Evolutionary conservation across 2,113 vertebrate species (phyloP).

Genomic region (Laticauda laticaudata): DNA sequence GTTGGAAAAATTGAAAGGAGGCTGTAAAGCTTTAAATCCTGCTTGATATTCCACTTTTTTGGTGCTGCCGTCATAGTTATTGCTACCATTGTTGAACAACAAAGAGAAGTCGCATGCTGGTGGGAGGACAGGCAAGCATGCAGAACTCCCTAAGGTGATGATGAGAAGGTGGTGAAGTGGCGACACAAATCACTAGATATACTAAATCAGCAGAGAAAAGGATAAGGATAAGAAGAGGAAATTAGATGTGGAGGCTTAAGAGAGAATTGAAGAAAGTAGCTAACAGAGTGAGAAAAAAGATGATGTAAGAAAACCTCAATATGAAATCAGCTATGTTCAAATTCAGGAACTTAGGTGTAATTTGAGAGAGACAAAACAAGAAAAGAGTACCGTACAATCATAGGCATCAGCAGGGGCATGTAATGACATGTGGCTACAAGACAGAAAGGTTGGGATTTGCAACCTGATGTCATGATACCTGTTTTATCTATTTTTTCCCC

Average conservation of each 20-base stretch:
- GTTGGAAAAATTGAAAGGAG: not conserved
- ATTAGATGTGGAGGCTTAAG: not conserved
- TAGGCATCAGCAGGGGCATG: not conserved
- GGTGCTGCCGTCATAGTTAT: not conserved
- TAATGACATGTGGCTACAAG: not conserved
- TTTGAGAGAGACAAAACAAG: not conserved
- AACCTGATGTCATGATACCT: not conserved
- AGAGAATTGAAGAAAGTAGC: not conserved
- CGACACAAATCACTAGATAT: not conserved
- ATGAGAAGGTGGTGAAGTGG: not conserved
- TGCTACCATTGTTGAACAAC: slow-evolving; percentile 8
- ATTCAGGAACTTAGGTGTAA: not conserved
- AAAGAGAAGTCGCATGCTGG: not conserved
- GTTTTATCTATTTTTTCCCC: not conserved
- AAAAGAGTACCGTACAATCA: not conserved
- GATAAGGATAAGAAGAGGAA: slow-evolving; percentile 1
- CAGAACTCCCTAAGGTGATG: not conserved
- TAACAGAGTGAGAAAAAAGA: not conserved
- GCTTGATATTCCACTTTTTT: not conserved
- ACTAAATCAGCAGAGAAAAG: slow-evolving; percentile 10
- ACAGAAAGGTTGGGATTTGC: not conserved
- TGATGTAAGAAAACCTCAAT: not conserved
- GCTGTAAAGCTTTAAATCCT: slow-evolving; percentile 9
- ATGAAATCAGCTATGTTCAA: not conserved
- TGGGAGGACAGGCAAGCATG: slow-evolving; percentile 4